These are phyloP conservation scores for Peromyscus maniculatus DNA, from an alignment of 2,113 vertebrate species.

Conservation along the genomic window DNA sequence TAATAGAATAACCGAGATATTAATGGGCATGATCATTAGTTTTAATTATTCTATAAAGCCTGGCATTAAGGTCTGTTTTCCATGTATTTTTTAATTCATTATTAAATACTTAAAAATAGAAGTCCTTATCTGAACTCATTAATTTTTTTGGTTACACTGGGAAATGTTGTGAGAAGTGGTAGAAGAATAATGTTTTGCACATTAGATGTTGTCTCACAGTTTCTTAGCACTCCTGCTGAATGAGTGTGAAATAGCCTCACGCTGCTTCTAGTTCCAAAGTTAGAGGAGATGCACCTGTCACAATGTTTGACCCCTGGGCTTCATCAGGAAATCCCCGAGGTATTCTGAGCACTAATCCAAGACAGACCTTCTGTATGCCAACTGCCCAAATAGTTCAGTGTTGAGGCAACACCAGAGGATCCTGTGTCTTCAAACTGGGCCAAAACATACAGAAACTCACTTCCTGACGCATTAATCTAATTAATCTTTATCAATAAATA, in stretches of 20 bases:
- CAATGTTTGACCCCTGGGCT: conserved; percentile 48
- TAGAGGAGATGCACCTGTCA: conserved; percentile 78
- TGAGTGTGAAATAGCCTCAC: neutral
- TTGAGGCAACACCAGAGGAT: neutral
- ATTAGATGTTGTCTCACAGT: conserved; percentile 7
- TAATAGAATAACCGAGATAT: conserved; percentile 27
- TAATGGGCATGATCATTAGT: neutral
- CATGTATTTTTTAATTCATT: conserved; percentile 7
- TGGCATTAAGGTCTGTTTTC: neutral
- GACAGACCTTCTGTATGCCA: conserved; percentile 70
- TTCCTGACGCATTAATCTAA: no score
- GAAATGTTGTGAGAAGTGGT: conserved; percentile 34
- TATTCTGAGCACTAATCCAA: conserved; percentile 79
- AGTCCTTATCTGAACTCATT: conserved; percentile 6
- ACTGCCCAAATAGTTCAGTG: conserved; percentile 71
- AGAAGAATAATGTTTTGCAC: conserved; percentile 14
- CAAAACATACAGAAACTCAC: conserved; percentile 29
- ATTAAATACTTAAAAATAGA: neutral
- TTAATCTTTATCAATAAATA: no score
- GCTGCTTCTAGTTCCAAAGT: conserved; percentile 73
- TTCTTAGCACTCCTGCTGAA: conserved; percentile 25
- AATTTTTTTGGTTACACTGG: conserved; percentile 1
- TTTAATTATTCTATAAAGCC: conserved; percentile 16
- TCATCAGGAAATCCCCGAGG: conserved; percentile 77
- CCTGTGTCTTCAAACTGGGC: conserved; percentile 57